These are phyloP conservation scores for Strigamia transsilvanica DNA, from an alignment of 2,888 invertebrate species.

Conservation along the genomic window DNA sequence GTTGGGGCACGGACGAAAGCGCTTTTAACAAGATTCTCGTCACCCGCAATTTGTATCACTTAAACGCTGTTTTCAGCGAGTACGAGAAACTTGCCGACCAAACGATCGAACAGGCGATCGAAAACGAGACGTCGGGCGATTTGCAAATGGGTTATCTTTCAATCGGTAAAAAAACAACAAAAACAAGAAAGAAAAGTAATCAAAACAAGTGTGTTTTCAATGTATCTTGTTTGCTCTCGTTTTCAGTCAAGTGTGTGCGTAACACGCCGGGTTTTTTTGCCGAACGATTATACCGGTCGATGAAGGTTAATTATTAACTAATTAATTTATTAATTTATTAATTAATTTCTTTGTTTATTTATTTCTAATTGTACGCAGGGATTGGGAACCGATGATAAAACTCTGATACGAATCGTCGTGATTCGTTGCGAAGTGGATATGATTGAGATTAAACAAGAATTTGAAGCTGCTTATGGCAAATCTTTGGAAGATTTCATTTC, in stretches of 20 bases:
- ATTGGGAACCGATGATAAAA: constrained; percentile 65
- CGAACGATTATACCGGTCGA: constrained; percentile 63
- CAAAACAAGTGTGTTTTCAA: too few relatives aligned
- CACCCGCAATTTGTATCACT: constrained; percentile 65
- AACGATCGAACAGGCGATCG: constrained; percentile 60
- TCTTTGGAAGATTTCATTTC: constrained; percentile 52
- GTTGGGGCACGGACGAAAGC: constrained; percentile 64
- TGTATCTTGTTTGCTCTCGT: not conserved
- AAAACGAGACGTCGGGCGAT: constrained; percentile 62
- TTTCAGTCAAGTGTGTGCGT: constrained; percentile 63
- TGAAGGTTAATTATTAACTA: constrained; percentile 60
- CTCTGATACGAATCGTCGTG: constrained; percentile 63
- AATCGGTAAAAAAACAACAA: constrained; percentile 60
- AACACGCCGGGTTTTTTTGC: constrained; percentile 64
- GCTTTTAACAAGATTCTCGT: constrained; percentile 63
- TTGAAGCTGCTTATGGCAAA: constrained; percentile 52
- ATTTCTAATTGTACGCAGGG: constrained; percentile 60
- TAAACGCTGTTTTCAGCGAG: constrained; percentile 63
- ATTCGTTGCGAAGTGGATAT: constrained; percentile 55
- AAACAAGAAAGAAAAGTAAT: too few relatives aligned
- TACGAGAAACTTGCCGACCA: constrained; percentile 64
- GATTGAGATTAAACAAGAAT: constrained; percentile 55
- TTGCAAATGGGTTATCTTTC: constrained; percentile 62
- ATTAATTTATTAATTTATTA: not conserved
- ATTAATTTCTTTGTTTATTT: not conserved